Evolutionary conservation across 2,888 invertebrate genomes (phyloP).

Genomic region (Gibbula magus): DNA sequence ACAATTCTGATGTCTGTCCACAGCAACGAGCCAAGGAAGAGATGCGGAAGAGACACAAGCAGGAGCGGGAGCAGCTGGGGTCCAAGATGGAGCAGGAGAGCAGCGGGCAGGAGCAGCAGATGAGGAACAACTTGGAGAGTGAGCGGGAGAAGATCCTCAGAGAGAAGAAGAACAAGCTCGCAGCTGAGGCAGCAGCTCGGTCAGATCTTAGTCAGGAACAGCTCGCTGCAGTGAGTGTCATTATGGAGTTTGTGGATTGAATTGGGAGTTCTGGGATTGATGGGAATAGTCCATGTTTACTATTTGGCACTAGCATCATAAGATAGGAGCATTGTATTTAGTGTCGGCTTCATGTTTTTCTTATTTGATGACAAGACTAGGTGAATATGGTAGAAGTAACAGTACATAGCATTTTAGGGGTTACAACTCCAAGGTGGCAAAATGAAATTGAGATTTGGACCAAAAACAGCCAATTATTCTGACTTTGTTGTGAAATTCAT

Average conservation of each 20-base stretch:
- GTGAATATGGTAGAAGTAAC: too few relatives aligned
- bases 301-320: too few relatives aligned
- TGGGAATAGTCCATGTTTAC: too few relatives aligned
- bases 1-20: not conserved
- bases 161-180: conserved; percentile 68
- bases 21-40: conserved; percentile 66
- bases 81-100: conserved; percentile 59
- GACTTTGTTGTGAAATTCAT: too few relatives aligned
- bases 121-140: conserved; percentile 51
- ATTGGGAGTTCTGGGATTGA: too few relatives aligned
- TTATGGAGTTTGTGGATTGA: not conserved
- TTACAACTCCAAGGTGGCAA: too few relatives aligned
- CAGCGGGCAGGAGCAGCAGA: conserved; percentile 54
- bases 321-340: too few relatives aligned
- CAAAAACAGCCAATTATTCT: too few relatives aligned
- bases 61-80: conserved; percentile 57
- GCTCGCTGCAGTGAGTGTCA: conserved; percentile 52
- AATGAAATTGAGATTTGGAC: too few relatives aligned
- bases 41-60: conserved; percentile 61
- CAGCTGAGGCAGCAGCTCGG: conserved; percentile 67
- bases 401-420: too few relatives aligned
- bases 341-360: too few relatives aligned
- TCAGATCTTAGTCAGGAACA: conserved; percentile 68
- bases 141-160: conserved; percentile 63
- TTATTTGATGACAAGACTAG: too few relatives aligned